These are phyloP conservation scores for Condylostylus longicornis DNA, from an alignment of 1,140 invertebrate genomes.

Conservation along the genomic window DNA sequence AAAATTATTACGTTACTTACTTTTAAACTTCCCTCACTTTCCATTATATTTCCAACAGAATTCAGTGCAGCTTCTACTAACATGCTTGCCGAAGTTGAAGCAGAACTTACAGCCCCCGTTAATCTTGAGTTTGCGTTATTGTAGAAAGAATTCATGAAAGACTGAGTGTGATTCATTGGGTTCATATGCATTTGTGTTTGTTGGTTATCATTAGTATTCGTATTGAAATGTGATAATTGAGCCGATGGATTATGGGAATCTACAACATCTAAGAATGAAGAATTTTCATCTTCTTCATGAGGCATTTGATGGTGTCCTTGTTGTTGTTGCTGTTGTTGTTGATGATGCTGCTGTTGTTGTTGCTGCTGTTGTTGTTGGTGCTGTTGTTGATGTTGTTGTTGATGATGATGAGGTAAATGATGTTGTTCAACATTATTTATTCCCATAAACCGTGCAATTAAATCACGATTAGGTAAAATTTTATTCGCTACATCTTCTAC, in stretches of 20 bases:
- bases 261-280: constrained; percentile 29
- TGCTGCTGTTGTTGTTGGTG: constrained; percentile 26
- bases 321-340: constrained; percentile 1
- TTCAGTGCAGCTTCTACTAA: constrained; percentile 30
- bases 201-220: constrained; percentile 8
- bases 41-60: constrained; percentile 32
- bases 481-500: constrained; percentile 11
- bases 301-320: constrained; percentile 19
- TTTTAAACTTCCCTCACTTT: constrained; percentile 28
- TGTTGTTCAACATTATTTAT: too few species aligned
- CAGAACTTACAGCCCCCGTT: constrained; percentile 12
- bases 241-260: constrained; percentile 26
- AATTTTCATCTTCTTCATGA: constrained; percentile 29
- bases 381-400: constrained; percentile 27
- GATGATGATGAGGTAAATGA: constrained; percentile 16
- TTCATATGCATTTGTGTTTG: constrained; percentile 28
- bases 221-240: constrained; percentile 26
- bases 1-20: constrained; percentile 7
- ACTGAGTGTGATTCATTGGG: constrained; percentile 24
- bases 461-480: constrained; percentile 4
- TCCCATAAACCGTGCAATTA: constrained; percentile 12
- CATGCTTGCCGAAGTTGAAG: constrained; percentile 30
- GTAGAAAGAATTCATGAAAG: constrained; percentile 31
- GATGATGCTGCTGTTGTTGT: constrained; percentile 19
- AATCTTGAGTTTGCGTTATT: constrained; percentile 27